Evolutionary conservation across 1,140 invertebrate genomes (phyloP).

Genomic region (Apocrypta bakeri): DNA sequence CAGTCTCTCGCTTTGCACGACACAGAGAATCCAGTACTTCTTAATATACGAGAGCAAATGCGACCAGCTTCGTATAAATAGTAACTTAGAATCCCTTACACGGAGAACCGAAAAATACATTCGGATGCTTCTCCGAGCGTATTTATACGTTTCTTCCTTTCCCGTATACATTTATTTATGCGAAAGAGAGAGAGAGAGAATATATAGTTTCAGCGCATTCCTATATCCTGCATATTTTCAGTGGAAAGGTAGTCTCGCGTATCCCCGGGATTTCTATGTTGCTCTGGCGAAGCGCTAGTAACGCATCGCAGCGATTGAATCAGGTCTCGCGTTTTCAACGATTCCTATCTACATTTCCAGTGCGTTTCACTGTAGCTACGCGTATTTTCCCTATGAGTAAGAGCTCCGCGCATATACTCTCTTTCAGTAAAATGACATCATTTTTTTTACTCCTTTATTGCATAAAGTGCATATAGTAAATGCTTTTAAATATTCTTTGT

Average conservation of each 20-base stretch:
- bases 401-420: neutral
- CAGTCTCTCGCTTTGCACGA: too few relatives aligned
- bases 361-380: neutral
- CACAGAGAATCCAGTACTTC: too few relatives aligned
- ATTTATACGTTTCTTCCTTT: too few relatives aligned
- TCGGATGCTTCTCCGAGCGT: too few relatives aligned
- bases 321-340: neutral
- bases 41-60: too few relatives aligned
- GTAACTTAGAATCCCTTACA: too few relatives aligned
- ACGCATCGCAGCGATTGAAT: neutral
- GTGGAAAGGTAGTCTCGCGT: neutral
- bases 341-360: neutral
- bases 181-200: too few relatives aligned
- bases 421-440: neutral
- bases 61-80: too few relatives aligned
- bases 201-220: too few relatives aligned
- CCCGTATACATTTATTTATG: too few relatives aligned
- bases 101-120: too few relatives aligned
- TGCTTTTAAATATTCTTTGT: neutral
- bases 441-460: neutral
- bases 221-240: too few relatives aligned
- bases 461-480: neutral
- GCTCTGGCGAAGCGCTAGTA: neutral
- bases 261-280: neutral
- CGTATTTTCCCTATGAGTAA: neutral